phyloP scores from a whole-genome alignment of 2,797 vertebrate genomes.

The Coilia nasus region DNA sequence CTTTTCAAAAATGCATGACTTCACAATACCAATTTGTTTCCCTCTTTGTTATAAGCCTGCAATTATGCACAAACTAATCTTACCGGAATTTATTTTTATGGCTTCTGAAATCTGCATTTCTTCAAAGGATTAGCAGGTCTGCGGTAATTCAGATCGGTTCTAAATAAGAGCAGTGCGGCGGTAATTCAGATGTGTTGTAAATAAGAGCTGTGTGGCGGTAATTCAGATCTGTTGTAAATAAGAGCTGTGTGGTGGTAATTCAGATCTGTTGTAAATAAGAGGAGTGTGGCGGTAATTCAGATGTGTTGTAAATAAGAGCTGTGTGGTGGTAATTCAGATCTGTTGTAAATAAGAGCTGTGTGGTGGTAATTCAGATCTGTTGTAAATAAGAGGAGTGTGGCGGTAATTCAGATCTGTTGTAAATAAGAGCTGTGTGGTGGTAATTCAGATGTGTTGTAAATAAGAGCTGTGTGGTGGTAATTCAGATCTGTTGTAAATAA shows the following conservation, averaged over 20 bases:
- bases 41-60: slow-evolving; percentile 29
- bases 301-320: too few species aligned
- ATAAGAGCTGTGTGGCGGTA: too few species aligned
- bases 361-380: not conserved
- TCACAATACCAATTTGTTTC: slow-evolving; percentile 48
- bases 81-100: slow-evolving; percentile 23
- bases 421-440: too few species aligned
- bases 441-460: not conserved
- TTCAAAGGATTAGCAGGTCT: not conserved
- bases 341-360: not conserved
- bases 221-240: not conserved
- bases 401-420: too few species aligned
- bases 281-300: too few species aligned
- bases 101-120: slow-evolving; percentile 13
- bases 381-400: not conserved
- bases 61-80: slow-evolving; percentile 37
- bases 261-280: not conserved
- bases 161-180: too few species aligned
- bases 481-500: not conserved
- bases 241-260: not conserved
- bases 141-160: not conserved
- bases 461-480: not conserved
- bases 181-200: too few species aligned
- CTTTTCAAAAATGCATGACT: slow-evolving; percentile 35
- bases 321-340: not conserved